A percentile compares a stretch with the other conserved stretches of the same genome.
Evolutionary conservation across 2,113 vertebrate genomes (phyloP).

Genomic region (Scortum barcoo): DNA sequence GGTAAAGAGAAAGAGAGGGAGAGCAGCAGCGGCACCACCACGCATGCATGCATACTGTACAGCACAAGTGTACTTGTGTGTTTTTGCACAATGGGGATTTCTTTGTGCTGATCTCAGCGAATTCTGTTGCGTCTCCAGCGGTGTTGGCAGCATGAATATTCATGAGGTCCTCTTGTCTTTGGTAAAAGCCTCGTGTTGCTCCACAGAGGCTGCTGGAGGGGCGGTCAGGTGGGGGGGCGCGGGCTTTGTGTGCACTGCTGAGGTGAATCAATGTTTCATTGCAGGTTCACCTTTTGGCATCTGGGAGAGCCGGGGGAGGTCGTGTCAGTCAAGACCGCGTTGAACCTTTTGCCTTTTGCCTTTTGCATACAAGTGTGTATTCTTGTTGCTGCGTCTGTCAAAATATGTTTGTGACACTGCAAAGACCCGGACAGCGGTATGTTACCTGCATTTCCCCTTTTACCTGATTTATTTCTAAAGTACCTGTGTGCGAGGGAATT

Average conservation of each 20-base stretch:
- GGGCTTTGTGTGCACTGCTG: constrained; percentile 10
- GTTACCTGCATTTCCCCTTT: not conserved
- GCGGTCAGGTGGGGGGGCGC: not conserved
- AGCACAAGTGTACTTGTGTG: constrained; percentile 41
- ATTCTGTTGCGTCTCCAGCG: constrained; percentile 58
- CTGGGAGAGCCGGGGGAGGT: not conserved
- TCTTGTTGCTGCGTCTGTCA: not conserved
- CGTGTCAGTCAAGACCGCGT: constrained; percentile 3
- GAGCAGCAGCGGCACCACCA: not conserved
- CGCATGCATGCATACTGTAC: constrained; percentile 30
- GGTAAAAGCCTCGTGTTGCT: constrained; percentile 67
- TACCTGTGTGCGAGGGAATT: not conserved
- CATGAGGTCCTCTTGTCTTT: constrained; percentile 66
- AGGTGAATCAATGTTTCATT: constrained; percentile 52
- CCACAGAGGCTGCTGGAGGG: constrained; percentile 24
- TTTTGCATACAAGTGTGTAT: constrained; percentile 1
- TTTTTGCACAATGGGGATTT: constrained; percentile 70
- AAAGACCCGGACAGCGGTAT: not conserved
- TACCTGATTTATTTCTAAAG: not conserved
- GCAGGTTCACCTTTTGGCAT: constrained; percentile 28
- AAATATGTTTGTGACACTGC: not conserved
- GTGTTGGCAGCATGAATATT: constrained; percentile 65
- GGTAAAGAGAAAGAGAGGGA: constrained; percentile 29
- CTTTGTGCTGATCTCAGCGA: constrained; percentile 69
- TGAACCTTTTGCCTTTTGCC: not conserved